These are phyloP conservation scores for Paramormyrops kingsleyae DNA, from an alignment of 2,113 vertebrate genomes.

Conservation along the genomic window DNA sequence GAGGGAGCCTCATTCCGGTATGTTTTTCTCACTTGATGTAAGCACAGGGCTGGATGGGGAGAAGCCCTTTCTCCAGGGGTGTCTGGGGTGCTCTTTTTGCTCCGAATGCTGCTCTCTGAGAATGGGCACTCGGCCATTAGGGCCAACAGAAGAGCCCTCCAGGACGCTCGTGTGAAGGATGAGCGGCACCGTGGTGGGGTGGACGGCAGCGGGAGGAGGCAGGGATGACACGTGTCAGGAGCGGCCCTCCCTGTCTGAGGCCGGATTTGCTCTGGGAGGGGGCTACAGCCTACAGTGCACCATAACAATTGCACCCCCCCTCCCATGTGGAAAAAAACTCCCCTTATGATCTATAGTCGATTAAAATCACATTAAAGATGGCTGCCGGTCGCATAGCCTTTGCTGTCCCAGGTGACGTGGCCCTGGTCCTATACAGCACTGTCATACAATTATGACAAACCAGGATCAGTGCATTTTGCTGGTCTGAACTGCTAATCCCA, in stretches of 20 bases:
- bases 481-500: neutral
- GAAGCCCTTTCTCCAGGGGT: conserved; percentile 41
- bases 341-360: neutral
- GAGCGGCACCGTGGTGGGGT: conserved; percentile 28
- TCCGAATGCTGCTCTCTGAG: conserved; percentile 35
- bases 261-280: neutral
- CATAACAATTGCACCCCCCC: neutral
- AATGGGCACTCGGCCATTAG: conserved; percentile 56
- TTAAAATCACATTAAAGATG: neutral
- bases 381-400: neutral
- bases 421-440: neutral
- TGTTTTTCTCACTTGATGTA: conserved; percentile 17
- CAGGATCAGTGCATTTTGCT: neutral
- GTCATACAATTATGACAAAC: neutral
- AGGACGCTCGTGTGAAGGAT: conserved; percentile 48
- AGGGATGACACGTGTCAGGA: neutral
- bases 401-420: neutral
- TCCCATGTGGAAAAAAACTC: neutral
- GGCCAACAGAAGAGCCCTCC: conserved; percentile 39
- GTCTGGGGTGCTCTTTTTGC: conserved; percentile 46
- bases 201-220: neutral
- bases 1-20: neutral
- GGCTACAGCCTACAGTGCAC: neutral
- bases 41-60: conserved; percentile 2
- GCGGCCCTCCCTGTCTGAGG: neutral